These are phyloP conservation scores for Drosophila demipolita DNA, from an alignment of 2,888 invertebrate genomes.

Conservation along the genomic window DNA sequence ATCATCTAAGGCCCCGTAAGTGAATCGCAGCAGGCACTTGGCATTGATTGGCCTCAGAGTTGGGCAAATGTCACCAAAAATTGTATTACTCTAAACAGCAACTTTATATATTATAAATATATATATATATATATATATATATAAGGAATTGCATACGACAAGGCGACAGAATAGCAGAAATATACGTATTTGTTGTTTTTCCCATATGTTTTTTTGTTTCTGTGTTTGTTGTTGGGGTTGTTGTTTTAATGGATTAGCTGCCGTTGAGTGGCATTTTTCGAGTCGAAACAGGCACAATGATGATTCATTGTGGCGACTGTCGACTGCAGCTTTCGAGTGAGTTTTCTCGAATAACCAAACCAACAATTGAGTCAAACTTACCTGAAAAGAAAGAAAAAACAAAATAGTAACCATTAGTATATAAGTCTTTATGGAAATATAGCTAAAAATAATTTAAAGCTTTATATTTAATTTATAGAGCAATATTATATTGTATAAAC, in stretches of 20 bases:
- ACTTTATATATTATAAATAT: constrained; percentile 1
- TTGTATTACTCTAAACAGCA: constrained; percentile 15
- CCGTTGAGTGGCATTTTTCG: constrained; percentile 43
- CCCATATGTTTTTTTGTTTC: neutral
- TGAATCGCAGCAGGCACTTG: constrained; percentile 32
- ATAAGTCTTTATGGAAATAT: constrained; percentile 5
- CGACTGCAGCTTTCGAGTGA: constrained; percentile 12
- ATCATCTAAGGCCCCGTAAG: neutral
- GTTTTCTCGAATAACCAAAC: constrained; percentile 22
- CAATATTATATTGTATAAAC: neutral
- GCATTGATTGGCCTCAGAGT: constrained; percentile 56
- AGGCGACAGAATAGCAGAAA: constrained; percentile 29
- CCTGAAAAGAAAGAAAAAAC: constrained; percentile 49
- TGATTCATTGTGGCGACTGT: constrained; percentile 51
- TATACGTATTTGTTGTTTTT: neutral
- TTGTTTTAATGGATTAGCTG: constrained; percentile 41
- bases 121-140: neutral
- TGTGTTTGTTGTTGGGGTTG: constrained; percentile 1
- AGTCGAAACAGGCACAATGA: constrained; percentile 21
- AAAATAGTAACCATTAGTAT: constrained; percentile 41
- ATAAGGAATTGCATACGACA: constrained; percentile 40
- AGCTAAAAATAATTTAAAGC: neutral
- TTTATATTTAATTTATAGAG: neutral
- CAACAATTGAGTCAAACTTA: constrained; percentile 38
- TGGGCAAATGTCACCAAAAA: constrained; percentile 42